These are phyloP conservation scores for Drosophila ambigua DNA, from an alignment of 1,140 invertebrate genomes.

Conservation along the genomic window DNA sequence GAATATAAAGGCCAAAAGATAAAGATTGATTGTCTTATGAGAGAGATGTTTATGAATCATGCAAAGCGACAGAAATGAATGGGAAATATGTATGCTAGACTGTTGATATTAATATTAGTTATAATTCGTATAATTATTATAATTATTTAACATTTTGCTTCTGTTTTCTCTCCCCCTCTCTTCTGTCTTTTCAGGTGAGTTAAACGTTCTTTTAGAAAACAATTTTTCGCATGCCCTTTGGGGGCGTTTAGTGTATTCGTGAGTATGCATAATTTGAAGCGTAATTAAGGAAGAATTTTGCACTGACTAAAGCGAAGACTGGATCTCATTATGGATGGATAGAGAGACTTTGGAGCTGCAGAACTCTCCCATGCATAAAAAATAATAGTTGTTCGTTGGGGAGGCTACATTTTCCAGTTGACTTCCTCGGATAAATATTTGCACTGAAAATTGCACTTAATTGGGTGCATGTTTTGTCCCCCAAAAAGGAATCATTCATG, in stretches of 20 bases:
- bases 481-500: conserved; percentile 57
- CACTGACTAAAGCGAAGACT: conserved; percentile 8
- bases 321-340: conserved; percentile 33
- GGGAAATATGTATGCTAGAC: too few relatives aligned
- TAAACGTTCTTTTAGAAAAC: conserved; percentile 60
- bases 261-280: conserved; percentile 65
- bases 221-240: conserved; percentile 56
- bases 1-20: conserved; percentile 37
- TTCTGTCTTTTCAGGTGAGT: conserved; percentile 68
- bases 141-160: conserved; percentile 67
- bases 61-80: conserved; percentile 9
- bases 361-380: conserved; percentile 34
- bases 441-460: conserved; percentile 58
- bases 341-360: conserved; percentile 20
- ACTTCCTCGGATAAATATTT: conserved; percentile 46
- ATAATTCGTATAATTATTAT: conserved; percentile 59
- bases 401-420: conserved; percentile 59
- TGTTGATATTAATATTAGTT: conserved; percentile 23
- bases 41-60: conserved; percentile 48
- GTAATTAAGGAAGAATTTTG: conserved; percentile 49
- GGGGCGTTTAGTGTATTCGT: conserved; percentile 45
- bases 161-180: conserved; percentile 43
- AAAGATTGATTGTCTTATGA: conserved; percentile 53
- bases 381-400: not conserved
- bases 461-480: conserved; percentile 27